Evolutionary conservation across 2,888 invertebrate species (phyloP).

Genomic region (Hipparchia sbordonii): DNA sequence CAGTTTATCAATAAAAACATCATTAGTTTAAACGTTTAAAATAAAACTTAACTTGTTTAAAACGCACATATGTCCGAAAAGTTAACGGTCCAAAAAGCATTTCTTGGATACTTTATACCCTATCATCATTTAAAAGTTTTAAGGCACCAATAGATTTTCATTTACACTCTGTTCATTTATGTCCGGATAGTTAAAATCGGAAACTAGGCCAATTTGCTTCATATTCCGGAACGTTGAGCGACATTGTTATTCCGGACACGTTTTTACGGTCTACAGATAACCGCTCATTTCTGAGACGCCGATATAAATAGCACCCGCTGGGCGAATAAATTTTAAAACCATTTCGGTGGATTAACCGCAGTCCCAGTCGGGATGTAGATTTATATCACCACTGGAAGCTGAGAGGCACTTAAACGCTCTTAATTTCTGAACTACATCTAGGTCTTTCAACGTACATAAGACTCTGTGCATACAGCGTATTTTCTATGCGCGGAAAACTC

Average conservation of each 20-base stretch:
- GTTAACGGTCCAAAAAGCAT: no score
- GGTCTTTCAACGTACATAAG: neutral
- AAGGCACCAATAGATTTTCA: neutral
- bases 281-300: conserved; percentile 79
- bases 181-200: conserved; percentile 12
- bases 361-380: conserved; percentile 36
- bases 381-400: conserved; percentile 35
- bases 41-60: no score
- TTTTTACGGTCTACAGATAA: conserved; percentile 73
- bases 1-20: no score
- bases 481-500: no score
- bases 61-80: no score
- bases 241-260: conserved; percentile 73
- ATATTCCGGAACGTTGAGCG: conserved; percentile 37
- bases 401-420: conserved; percentile 34
- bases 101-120: no score
- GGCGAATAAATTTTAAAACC: conserved; percentile 78
- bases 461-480: no score
- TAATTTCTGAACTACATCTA: conserved; percentile 30
- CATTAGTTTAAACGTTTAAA: no score
- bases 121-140: no score
- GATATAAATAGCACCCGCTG: conserved; percentile 77
- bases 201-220: conserved; percentile 35
- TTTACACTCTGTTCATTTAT: conserved; percentile 9
- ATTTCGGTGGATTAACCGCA: conserved; percentile 55